These are phyloP conservation scores for human (Homo sapiens) DNA, from an alignment of 2,113 vertebrate genomes.

Conservation along the genomic window GRCh38 chr13:101322001-101322500, in stretches of 20 bases:
- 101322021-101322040: background rate
- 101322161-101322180: background rate
- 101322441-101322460: background rate
- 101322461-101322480: slow-evolving; percentile 15
- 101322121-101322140: background rate
- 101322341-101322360: background rate
- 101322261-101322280: background rate
- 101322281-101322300: background rate
- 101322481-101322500: slow-evolving; percentile 33
- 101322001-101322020: background rate
- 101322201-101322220: background rate
- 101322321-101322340: background rate
- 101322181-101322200: background rate
- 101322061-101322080: background rate
- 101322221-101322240: background rate
- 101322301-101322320: background rate
- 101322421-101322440: background rate
- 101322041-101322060: background rate
- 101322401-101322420: background rate
- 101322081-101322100: background rate
- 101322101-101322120: background rate
- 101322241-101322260: background rate
- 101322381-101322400: background rate
- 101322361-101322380: background rate
- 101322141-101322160: background rate